Evolutionary conservation across 2,888 invertebrate species (phyloP), one percentile per base, ranked within the genome.

Genomic region (Priocnemis perturbator): DNA sequence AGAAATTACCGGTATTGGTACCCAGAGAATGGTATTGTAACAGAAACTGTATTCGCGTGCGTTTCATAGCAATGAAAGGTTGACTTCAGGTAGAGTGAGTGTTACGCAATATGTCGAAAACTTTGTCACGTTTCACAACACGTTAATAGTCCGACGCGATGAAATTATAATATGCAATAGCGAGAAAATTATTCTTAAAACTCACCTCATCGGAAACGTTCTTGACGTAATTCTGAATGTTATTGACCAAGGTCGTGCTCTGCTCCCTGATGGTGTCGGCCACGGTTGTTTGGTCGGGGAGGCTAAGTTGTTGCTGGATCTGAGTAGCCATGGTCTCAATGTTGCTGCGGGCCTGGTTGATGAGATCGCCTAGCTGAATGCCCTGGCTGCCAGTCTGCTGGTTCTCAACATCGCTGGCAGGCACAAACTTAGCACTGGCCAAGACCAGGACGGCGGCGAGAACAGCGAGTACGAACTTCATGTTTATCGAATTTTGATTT

Each of bases 121-220:
- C n/a, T 26, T 26, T 26, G 26, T 26, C 26, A 26, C 26, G 5
- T 26, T n/a, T n/a, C n/a, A n/a, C n/a, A n/a, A n/a, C n/a, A n/a
- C n/a, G n/a, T n/a, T n/a, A n/a, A n/a, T n/a, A n/a, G n/a, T n/a
- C n/a, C n/a, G n/a, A n/a, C n/a, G n/a, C n/a, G n/a, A n/a, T n/a
- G n/a, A n/a, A n/a, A n/a, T n/a, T n/a, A n/a, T n/a, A n/a, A n/a
- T 26, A 26, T 26, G 26, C 26, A 26, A 3, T 26, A 26, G 5
- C 26, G 26, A 26, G 5, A 3, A 26, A 26, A 26, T 26, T 5
- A 37, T 11, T 3, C 2, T 3, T 7, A 11, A 37, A 37, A 37
- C 75, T 81, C 60, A 87, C 87, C 70, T 87, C 83, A 19, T 82
- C 81, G 58, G 85, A 77, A 0, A 83, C 68, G 65, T 82, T 79